Base-by-base conservation (phyloP, 2,797 vertebrate species). In the Sternotherus odoratus region DNA sequence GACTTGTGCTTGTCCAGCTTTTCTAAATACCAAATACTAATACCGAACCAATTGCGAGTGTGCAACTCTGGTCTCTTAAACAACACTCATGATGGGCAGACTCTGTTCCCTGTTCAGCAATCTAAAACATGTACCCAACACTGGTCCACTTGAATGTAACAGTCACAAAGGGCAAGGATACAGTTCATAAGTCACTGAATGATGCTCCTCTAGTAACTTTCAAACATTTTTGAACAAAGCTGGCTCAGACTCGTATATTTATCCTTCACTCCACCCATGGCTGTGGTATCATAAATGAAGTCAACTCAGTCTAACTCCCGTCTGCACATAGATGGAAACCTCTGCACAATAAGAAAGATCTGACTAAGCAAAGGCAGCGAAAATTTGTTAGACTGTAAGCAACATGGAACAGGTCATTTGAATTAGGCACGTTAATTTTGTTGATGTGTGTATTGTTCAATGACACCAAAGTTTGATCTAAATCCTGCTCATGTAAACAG, bases 21-120 rank as follows among this genome's bases (percentile, higher is more conserved):
- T 43, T 43, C 43, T 43, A 43, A 43, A 43, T 43, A n/a, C n/a
- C n/a, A n/a, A n/a, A n/a, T n/a, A n/a, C n/a, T n/a, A 43, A 8
- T 43, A 5, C 43, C 43, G 8, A 43, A 43, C 43, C 77, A 92
- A 66, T 39, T 72, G 7, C 0, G 0, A 24, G 1, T 0, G 49
- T 46, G 0, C 0, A 2, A 33, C 23, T 69, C 16, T 94, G 63
- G 48, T 3, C 1, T 1, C 9, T 77, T 21, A 26, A 77, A 50
- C 17, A 77, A 28, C 33, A 4, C 5, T 50, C 19, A 6, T 77
- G 30, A 28, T 3, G 48, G 33, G 26, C 46, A 77, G 16, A 50
- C 10, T 19, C 28, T 28, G 43, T 75, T 75, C 46, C 21, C 33
- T 12, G 33, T 8, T 51, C 26, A 78, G 16, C 33, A n/a, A 12